Percentiles rank a stretch among this genome's conserved stretches.
phyloP scores from a whole-genome alignment of 1,140 invertebrate species.

The Octopus bimaculoides region DNA sequence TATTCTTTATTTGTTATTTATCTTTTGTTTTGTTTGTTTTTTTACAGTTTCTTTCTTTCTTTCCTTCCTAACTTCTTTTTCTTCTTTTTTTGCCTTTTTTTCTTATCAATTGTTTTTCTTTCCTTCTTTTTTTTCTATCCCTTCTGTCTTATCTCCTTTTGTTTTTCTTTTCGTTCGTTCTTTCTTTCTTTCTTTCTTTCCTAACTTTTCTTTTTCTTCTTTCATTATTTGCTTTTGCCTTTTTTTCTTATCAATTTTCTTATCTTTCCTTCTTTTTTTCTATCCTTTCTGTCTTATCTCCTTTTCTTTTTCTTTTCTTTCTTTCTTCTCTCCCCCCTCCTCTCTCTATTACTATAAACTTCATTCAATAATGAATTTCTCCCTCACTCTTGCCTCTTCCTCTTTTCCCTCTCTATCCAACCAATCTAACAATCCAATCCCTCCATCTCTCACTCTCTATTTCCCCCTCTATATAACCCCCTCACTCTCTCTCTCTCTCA shows the following conservation, averaged over 20 bases:
- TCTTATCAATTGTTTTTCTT: no score
- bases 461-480: neutral
- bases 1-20: no score
- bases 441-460: neutral
- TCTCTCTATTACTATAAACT: neutral
- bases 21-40: no score
- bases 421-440: neutral
- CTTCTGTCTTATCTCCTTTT: neutral
- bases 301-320: neutral
- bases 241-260: no score
- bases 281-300: neutral
- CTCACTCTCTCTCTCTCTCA: neutral
- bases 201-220: neutral
- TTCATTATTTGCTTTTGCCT: no score
- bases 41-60: no score
- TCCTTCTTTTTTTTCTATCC: constrained; percentile 3
- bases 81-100: no score
- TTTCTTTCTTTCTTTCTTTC: neutral
- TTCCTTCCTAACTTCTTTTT: neutral
- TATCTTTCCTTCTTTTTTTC: constrained; percentile 7
- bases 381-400: no score
- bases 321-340: neutral
- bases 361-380: neutral
- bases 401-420: neutral
- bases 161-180: neutral